Conservation (phyloP, 2,888 invertebrate species). For the Parnassius apollo region DNA sequence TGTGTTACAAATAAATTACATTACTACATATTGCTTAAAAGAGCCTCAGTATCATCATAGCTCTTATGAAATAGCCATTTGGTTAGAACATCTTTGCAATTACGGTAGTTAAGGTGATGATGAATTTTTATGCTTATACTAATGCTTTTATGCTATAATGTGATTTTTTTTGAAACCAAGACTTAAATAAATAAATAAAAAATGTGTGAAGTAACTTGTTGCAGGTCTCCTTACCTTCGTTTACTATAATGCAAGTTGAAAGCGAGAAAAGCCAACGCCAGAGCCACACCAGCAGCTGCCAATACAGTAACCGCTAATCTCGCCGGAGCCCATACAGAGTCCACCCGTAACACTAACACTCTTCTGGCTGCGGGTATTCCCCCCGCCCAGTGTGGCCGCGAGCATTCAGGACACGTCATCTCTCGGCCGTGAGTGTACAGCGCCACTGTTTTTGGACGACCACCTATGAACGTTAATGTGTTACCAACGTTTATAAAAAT, state of each 20-base stretch:
- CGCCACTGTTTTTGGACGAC: constrained; percentile 86
- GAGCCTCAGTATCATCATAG: too few species aligned
- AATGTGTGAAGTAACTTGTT: too few species aligned
- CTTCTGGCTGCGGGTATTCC: constrained; percentile 90
- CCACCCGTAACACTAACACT: constrained; percentile 86
- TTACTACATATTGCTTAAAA: too few species aligned
- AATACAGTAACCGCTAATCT: constrained; percentile 87
- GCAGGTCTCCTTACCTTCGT: constrained; percentile 81
- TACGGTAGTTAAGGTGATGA: too few species aligned
- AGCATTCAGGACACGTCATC: constrained; percentile 85
- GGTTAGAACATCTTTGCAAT: too few species aligned
- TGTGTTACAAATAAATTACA: too few species aligned
- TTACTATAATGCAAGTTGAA: constrained; percentile 92
- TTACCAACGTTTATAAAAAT: too few species aligned
- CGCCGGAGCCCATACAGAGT: constrained; percentile 88
- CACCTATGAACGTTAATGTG: constrained; percentile 67
- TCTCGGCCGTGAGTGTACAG: constrained; percentile 83
- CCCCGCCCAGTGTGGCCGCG: constrained; percentile 86
- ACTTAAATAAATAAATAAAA: too few species aligned
- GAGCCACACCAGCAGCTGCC: constrained; percentile 87
- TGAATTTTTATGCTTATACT: too few species aligned
- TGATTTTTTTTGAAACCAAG: too few species aligned
- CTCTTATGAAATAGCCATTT: too few species aligned
- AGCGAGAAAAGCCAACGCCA: constrained; percentile 88
- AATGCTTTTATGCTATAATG: too few species aligned